phyloP scores from a whole-genome alignment of 2,113 vertebrate species.

The Rostratula benghalensis region DNA sequence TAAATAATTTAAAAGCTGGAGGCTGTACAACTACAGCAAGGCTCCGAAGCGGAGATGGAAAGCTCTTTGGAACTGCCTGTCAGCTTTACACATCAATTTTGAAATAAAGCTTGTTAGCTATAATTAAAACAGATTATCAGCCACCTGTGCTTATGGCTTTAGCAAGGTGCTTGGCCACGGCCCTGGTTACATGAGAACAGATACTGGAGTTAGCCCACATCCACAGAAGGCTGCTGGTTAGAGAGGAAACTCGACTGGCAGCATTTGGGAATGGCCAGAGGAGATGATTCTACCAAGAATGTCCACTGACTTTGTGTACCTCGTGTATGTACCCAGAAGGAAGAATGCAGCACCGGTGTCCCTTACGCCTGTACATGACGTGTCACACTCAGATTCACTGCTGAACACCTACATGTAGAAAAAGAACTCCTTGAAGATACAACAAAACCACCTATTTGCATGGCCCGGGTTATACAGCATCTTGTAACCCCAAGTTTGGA shows the following conservation, averaged over 20 bases:
- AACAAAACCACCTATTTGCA: background rate
- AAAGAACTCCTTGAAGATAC: background rate
- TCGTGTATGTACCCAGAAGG: fast-evolving
- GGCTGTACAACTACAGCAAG: background rate
- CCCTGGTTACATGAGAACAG: background rate
- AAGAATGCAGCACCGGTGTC: background rate
- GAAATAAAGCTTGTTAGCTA: conserved; percentile 20
- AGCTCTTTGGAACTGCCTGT: background rate
- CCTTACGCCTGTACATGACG: fast-evolving
- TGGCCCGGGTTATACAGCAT: background rate
- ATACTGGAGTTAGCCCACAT: fast-evolving
- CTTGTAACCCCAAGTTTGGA: background rate
- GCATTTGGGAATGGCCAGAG: background rate
- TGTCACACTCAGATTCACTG: background rate
- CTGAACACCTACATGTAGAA: background rate
- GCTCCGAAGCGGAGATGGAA: background rate
- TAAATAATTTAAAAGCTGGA: background rate
- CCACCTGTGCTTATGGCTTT: background rate
- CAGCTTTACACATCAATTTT: background rate
- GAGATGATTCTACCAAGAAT: background rate
- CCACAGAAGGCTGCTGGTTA: background rate
- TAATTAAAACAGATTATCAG: conserved; percentile 37
- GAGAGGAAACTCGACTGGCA: background rate
- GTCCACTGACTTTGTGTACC: background rate
- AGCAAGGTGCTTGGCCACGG: background rate